phyloP scores from a whole-genome alignment of 2,888 invertebrate species.

The Campoplex nolae region DNA sequence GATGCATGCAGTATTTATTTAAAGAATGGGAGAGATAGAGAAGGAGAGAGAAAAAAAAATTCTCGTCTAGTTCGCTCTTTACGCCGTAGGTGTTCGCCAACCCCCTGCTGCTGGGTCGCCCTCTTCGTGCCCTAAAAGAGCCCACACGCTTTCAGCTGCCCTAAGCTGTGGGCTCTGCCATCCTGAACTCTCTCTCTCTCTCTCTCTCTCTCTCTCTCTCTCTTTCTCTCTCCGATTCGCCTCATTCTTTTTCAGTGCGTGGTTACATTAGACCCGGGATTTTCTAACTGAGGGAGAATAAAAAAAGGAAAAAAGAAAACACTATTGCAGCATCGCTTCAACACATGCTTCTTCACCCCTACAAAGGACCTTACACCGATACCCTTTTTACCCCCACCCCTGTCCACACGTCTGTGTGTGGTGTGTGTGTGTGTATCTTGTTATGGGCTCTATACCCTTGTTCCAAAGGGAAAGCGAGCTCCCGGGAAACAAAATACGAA shows the following conservation, averaged over 20 bases:
- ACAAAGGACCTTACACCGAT: constrained; percentile 29
- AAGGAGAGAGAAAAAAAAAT: not conserved
- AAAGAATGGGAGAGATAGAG: not conserved
- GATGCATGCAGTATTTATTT: constrained; percentile 6
- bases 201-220: constrained; percentile 67
- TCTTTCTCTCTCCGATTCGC: constrained; percentile 68
- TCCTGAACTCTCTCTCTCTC: constrained; percentile 72
- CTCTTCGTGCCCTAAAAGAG: constrained; percentile 69
- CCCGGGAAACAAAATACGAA: constrained; percentile 45
- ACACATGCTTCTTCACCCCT: constrained; percentile 31
- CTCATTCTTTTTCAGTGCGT: constrained; percentile 67
- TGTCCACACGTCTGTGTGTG: constrained; percentile 4
- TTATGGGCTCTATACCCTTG: constrained; percentile 19
- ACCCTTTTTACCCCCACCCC: constrained; percentile 49
- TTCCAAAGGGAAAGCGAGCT: constrained; percentile 61
- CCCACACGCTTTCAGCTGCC: constrained; percentile 73
- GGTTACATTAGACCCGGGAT: constrained; percentile 43
- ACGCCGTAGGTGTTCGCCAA: constrained; percentile 45
- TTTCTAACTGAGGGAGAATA: constrained; percentile 42
- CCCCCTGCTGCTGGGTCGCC: constrained; percentile 57
- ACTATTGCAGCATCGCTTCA: constrained; percentile 43
- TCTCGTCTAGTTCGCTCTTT: constrained; percentile 53
- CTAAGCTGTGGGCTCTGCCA: constrained; percentile 72
- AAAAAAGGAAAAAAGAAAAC: constrained; percentile 41
- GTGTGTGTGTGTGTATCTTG: constrained; percentile 6